Evolutionary conservation across 2,113 vertebrate species (phyloP), one percentile per base, ranked within the genome.

Genomic region (Nymphicus hollandicus): DNA sequence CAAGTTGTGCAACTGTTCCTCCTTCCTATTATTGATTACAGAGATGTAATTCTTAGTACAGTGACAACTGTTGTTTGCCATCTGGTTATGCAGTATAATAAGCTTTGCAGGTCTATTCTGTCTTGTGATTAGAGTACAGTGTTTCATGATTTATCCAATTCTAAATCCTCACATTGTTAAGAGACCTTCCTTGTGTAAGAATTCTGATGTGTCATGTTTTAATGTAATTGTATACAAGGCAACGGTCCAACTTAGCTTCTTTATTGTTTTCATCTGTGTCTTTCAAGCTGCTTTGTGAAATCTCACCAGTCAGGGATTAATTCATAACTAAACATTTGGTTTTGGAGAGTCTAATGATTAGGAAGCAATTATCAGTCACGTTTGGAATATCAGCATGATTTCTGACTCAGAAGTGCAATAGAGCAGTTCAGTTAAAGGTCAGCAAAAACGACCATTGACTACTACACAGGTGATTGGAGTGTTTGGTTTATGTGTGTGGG

Each of bases 1-100:
- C 97, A 97, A 97, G 97, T 97, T 97, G 96, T 97, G 96, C 97
- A 97, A 97, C 97, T 97, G 97, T 97, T 97, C 97, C 81, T 96
- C 85, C 85, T 97, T 95, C 96, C 93, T 96, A 94, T 97, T 97
- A 97, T 97, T 97, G 97, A 97, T 97, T 97, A 96, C 95, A 95
- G 95, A 96, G 96, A 96, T 96, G 97, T 96, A 97, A 96, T 97
- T 96, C 96, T 97, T 96, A 85, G 97, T 95, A 83, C 92, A 92
- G 74, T 29, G 88, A 97, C 97, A 97, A 97, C 97, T 97, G 97
- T 96, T 97, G 95, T 97, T 97, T 97, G 88, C 96, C 97, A 97
- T 97, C 97, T 97, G 97, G 92, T 93, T 97, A 93, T 96, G 96
- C 91, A 66, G 91, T 81, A 80, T 97, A 97, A 97, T 97, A 96